Conservation (phyloP, 2,888 invertebrate genomes). For the Bellardia bayeri region DNA sequence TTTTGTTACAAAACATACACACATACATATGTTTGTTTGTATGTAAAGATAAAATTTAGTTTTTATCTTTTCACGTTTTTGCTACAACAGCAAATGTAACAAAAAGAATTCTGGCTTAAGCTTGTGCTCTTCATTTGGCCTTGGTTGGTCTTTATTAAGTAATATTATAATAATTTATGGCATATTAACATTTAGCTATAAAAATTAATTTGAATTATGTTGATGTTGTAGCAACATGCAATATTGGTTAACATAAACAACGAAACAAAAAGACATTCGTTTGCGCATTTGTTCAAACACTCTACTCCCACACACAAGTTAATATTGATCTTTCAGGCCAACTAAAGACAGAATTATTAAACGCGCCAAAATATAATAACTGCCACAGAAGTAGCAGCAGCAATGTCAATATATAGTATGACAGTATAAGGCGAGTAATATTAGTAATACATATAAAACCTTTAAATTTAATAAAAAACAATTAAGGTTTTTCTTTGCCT, state of each 20-base stretch:
- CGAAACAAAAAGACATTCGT: slow-evolving; percentile 37
- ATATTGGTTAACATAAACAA: slow-evolving; percentile 21
- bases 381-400: background rate
- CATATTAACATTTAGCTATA: slow-evolving; percentile 36
- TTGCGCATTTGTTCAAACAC: background rate
- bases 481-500: background rate
- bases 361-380: slow-evolving; percentile 4
- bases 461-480: slow-evolving; percentile 7
- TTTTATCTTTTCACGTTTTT: background rate
- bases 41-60: background rate
- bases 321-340: background rate
- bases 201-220: slow-evolving; percentile 60
- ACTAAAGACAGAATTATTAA: too few relatives aligned
- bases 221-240: slow-evolving; percentile 54
- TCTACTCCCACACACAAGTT: background rate
- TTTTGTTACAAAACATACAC: background rate
- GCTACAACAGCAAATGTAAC: background rate
- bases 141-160: background rate
- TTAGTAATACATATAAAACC: background rate
- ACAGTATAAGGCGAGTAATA: background rate
- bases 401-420: background rate
- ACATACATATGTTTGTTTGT: background rate
- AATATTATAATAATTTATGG: slow-evolving; percentile 15
- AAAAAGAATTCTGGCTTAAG: background rate
- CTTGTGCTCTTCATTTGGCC: background rate